Evolutionary conservation across 2,888 invertebrate genomes (phyloP).

Genomic region (Tinea pellionella): DNA sequence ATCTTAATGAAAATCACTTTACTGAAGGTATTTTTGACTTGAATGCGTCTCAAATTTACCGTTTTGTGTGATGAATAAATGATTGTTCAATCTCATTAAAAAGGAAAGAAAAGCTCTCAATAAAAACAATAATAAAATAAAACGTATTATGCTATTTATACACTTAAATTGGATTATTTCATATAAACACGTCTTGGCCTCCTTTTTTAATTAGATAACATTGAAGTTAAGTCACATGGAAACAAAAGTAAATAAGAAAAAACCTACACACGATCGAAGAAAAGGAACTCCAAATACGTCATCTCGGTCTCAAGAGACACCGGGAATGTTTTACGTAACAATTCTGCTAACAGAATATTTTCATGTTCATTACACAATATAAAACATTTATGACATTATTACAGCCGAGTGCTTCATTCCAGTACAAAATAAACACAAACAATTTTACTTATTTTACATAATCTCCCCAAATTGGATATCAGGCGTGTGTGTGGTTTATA

Average conservation of each 20-base stretch:
- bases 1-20: too few species aligned
- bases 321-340: not conserved
- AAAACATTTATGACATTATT: constrained; percentile 53
- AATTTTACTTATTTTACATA: constrained; percentile 46
- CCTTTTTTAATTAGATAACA: not conserved
- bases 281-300: not conserved
- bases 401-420: constrained; percentile 34
- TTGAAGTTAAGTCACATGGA: not conserved
- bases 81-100: too few species aligned
- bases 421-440: constrained; percentile 37
- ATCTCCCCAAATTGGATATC: constrained; percentile 47
- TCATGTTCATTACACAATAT: constrained; percentile 18
- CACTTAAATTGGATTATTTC: too few species aligned
- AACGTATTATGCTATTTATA: too few species aligned
- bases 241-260: not conserved
- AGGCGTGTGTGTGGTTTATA: constrained; percentile 18
- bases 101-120: too few species aligned
- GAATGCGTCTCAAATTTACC: too few species aligned
- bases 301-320: not conserved
- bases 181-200: too few species aligned
- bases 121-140: too few species aligned
- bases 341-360: not conserved
- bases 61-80: too few species aligned
- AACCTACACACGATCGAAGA: not conserved
- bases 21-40: too few species aligned